Conservation (phyloP, 2,113 vertebrate genomes). For the Nesogale talazaci region DNA sequence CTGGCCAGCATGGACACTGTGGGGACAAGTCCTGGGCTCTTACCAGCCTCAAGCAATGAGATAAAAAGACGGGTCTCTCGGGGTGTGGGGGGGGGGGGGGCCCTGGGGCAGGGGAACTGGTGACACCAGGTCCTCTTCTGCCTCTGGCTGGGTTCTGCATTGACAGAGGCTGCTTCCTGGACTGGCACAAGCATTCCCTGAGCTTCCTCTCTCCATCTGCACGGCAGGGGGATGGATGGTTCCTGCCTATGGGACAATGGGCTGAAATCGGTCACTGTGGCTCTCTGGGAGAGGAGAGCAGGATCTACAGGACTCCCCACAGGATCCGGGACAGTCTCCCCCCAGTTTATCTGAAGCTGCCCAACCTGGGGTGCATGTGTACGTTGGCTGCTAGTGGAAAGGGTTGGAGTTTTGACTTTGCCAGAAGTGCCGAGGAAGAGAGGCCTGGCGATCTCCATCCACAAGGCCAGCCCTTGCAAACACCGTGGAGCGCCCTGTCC, state of each 20-base stretch:
- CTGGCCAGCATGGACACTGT: neutral
- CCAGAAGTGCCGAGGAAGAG: neutral
- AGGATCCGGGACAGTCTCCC: neutral
- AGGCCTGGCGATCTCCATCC: neutral
- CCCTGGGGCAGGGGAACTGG: too few species aligned
- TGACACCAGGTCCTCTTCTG: too few species aligned
- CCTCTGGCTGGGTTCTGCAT: neutral
- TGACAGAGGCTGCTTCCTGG: neutral
- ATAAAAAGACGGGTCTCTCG: too few species aligned
- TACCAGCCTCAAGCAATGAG: neutral
- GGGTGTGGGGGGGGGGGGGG: too few species aligned
- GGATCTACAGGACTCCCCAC: neutral
- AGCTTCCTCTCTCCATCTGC: neutral
- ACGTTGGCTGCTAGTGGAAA: neutral
- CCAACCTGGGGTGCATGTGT: neutral
- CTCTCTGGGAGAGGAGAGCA: neutral
- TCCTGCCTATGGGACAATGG: neutral
- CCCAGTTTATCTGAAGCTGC: accelerated
- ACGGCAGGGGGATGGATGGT: neutral
- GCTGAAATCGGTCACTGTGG: neutral
- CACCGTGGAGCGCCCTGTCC: neutral
- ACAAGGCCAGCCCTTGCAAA: neutral
- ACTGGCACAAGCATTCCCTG: neutral
- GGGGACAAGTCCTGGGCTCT: neutral
- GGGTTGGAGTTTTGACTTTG: neutral